A percentile compares a stretch with the other conserved stretches of the same genome.
Evolutionary conservation across 1,140 invertebrate species (phyloP).

Genomic region (Micrasema longulum): DNA sequence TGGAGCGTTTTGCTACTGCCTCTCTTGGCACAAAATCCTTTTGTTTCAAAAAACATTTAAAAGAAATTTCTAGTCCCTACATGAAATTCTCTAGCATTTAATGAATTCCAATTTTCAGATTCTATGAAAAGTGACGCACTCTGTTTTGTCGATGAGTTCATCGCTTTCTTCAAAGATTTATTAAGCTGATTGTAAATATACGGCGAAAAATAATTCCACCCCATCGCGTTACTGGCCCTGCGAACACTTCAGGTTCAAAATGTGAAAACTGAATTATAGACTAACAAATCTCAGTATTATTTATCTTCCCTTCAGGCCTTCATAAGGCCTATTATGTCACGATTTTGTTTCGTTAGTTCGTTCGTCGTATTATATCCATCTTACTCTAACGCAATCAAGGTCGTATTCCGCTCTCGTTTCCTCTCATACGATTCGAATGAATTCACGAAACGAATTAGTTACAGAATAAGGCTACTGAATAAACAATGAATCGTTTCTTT

Average conservation of each 20-base stretch:
- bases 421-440: no score
- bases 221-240: conserved; percentile 16
- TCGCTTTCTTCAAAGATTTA: conserved; percentile 42
- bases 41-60: not conserved
- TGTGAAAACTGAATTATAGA: not conserved
- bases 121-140: not conserved
- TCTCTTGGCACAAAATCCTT: not conserved
- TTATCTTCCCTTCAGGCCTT: not conserved
- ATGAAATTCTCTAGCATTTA: no score
- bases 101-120: no score
- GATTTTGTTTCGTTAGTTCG: no score
- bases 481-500: no score
- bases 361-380: no score
- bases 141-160: not conserved
- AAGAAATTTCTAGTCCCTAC: no score
- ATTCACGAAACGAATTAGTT: no score
- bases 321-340: not conserved
- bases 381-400: no score
- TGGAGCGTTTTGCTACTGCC: no score
- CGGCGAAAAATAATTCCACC: conserved; percentile 2
- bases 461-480: no score
- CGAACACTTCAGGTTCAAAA: conserved; percentile 18
- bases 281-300: not conserved
- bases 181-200: not conserved
- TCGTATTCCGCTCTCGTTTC: no score